These are phyloP conservation scores for Eupeodes latifasciatus DNA, from an alignment of 2,888 invertebrate genomes.

Conservation along the genomic window DNA sequence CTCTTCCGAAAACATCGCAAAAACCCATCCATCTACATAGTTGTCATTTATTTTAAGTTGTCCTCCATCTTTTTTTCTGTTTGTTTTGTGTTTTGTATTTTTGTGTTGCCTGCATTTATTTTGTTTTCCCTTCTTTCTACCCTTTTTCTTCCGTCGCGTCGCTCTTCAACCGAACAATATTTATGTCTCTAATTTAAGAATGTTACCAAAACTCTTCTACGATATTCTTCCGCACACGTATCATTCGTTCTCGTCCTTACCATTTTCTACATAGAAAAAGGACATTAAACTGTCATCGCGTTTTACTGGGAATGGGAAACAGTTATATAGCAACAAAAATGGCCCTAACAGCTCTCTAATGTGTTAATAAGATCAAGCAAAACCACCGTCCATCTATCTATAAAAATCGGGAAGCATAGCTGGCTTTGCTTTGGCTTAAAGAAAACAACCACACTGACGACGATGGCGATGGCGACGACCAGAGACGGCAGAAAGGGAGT, in stretches of 20 bases:
- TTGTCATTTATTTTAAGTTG: slow-evolving; percentile 63
- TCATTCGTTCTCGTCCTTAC: not conserved
- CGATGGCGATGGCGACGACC: too few relatives aligned
- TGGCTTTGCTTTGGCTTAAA: not conserved
- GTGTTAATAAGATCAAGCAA: slow-evolving; percentile 68
- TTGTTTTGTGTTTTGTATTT: not conserved
- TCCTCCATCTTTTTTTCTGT: not conserved
- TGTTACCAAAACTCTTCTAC: slow-evolving; percentile 13
- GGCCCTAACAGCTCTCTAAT: slow-evolving; percentile 53
- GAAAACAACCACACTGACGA: too few relatives aligned
- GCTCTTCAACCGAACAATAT: slow-evolving; percentile 31
- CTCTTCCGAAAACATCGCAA: not conserved
- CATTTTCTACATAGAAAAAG: not conserved
- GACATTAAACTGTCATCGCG: slow-evolving; percentile 62
- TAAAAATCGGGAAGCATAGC: not conserved
- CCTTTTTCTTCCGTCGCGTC: not conserved
- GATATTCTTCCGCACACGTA: not conserved
- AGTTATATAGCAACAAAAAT: slow-evolving; percentile 39
- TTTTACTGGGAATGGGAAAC: slow-evolving; percentile 50
- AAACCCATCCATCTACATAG: slow-evolving; percentile 59
- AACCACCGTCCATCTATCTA: slow-evolving; percentile 11
- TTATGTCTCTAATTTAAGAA: slow-evolving; percentile 58
- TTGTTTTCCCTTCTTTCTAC: not conserved
- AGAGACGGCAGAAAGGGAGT: not conserved
- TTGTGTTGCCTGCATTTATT: not conserved